A percentile compares a stretch with the other conserved stretches of the same genome.
Evolutionary conservation across 1,140 invertebrate species (phyloP).

Genomic region (Drusus annulatus): DNA sequence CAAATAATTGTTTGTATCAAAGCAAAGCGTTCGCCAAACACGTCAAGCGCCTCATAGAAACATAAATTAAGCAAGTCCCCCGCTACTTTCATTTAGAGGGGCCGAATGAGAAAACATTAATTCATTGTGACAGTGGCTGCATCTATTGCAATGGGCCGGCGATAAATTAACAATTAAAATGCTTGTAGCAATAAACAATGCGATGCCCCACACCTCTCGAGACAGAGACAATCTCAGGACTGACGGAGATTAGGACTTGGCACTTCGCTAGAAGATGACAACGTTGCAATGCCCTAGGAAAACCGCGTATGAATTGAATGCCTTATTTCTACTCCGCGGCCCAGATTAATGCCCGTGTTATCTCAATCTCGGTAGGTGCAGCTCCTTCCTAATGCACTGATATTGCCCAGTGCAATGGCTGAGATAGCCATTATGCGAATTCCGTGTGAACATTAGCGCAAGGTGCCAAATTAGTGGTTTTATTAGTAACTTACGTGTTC

Average conservation of each 20-base stretch:
- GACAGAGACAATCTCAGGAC: not conserved
- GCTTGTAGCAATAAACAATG: conserved; percentile 33
- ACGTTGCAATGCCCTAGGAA: not conserved
- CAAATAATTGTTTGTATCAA: not conserved
- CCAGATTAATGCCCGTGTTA: not conserved
- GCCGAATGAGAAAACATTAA: conserved; percentile 20
- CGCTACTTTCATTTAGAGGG: conserved; percentile 11
- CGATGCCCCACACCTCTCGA: conserved; percentile 7
- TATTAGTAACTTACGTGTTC: conserved; percentile 49
- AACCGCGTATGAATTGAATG: not conserved
- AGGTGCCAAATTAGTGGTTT: conserved; percentile 57
- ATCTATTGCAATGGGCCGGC: conserved; percentile 17
- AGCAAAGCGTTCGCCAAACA: not conserved
- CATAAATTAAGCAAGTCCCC: not conserved
- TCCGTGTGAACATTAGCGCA: conserved; percentile 49
- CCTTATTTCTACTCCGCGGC: not conserved
- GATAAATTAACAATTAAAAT: conserved; percentile 51
- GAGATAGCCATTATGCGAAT: conserved; percentile 53
- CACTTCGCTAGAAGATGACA: not conserved
- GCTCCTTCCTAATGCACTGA: conserved; percentile 4
- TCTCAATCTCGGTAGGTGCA: not conserved
- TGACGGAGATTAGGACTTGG: not conserved
- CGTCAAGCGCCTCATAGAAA: not conserved
- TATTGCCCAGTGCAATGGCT: conserved; percentile 23
- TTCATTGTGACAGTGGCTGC: conserved; percentile 40